Base-by-base conservation (phyloP, 2,888 invertebrate species). In the Pelosia muscerda region DNA sequence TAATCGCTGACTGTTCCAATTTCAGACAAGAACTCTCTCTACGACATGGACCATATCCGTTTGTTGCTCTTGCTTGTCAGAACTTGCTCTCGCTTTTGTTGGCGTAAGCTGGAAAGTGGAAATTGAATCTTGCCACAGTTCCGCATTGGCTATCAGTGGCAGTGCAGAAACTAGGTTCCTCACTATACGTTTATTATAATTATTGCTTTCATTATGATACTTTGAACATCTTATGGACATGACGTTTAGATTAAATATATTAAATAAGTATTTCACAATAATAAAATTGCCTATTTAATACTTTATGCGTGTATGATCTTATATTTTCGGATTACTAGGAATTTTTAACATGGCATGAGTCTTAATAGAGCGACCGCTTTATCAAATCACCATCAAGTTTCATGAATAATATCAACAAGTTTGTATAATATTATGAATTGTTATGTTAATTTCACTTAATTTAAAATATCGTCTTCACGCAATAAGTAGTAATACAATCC, bases 51-150 rank as follows among this genome's bases (percentile, higher is more conserved):
- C n/a, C n/a, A 49, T n/a, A 8, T n/a, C n/a, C 49, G 49, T 9
- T 49, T 49, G n/a, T 49, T 49, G 49, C 49, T 49, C 49, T 49
- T 49, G n/a, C n/a, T 49, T 49, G 49, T n/a, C 49, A 49, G 19
- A 49, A 49, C n/a, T 49, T 49, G 49, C 42, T 42, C 19, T 19
- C 8, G 42, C 19, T 49, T 49, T 49, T 19, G 49, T 49, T 8
- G n/a, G n/a, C 49, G 9, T 6, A 49, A n/a, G 49, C 49, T 49
- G 49, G 49, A 49, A 49, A 49, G n/a, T 49, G 49, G 49, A 49
- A 49, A 49, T 49, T 49, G 49, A 49, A 49, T 49, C 49, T n/a
- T 49, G 49, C 1, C 9, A 49, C n/a, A 49, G n/a, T 49, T 49
- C 49, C 49, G 49, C 9, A n/a, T 2, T 49, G 9, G 9, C n/a